phyloP scores from a whole-genome alignment of 2,888 invertebrate genomes.

The Parapristionchus giblindavisi region DNA sequence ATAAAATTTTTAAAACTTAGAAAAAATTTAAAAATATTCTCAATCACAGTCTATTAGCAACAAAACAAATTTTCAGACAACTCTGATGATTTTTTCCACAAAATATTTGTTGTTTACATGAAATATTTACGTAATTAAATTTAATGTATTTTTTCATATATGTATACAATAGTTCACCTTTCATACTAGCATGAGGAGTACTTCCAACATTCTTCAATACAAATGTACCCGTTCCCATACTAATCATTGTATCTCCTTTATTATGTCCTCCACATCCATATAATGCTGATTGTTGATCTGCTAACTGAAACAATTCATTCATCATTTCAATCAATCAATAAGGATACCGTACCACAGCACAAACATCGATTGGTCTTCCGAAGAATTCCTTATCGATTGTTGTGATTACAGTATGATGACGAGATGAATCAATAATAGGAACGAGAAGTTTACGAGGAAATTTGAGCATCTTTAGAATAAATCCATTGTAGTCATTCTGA shows the following conservation, averaged over 20 bases:
- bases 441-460: constrained; percentile 83
- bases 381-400: constrained; percentile 78
- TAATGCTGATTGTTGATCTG: constrained; percentile 87
- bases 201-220: constrained; percentile 84
- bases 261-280: constrained; percentile 86
- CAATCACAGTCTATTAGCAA: too few species aligned
- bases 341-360: constrained; percentile 77
- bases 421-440: constrained; percentile 67
- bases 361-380: constrained; percentile 82
- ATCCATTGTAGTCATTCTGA: constrained; percentile 82
- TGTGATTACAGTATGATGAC: too few species aligned
- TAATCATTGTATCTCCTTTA: constrained; percentile 83
- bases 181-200: constrained; percentile 82
- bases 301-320: constrained; percentile 72
- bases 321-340: neutral
- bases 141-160: too few species aligned
- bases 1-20: neutral
- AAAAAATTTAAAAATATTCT: too few species aligned
- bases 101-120: too few species aligned
- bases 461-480: constrained; percentile 79
- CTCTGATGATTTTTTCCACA: too few species aligned
- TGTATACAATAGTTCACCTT: constrained; percentile 73
- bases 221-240: constrained; percentile 91
- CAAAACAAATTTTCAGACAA: too few species aligned
- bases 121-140: too few species aligned